Evolutionary conservation across 2,888 invertebrate genomes (phyloP).

Genomic region (Dasypogon diadema): DNA sequence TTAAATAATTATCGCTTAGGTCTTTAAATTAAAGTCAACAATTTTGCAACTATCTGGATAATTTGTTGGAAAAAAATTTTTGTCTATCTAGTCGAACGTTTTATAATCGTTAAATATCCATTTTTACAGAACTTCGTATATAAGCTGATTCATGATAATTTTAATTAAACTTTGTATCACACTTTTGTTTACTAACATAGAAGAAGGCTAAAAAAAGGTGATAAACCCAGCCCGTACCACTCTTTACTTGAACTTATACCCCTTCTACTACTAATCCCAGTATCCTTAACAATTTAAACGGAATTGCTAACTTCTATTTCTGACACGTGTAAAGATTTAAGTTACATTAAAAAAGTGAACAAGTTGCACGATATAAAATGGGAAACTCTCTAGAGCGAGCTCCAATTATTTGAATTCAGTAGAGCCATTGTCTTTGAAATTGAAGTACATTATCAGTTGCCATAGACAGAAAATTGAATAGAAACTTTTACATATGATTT

Average conservation of each 20-base stretch:
- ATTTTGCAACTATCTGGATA: too few relatives aligned
- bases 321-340: slow-evolving; percentile 24
- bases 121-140: too few relatives aligned
- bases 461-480: background rate
- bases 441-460: slow-evolving; percentile 16
- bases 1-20: too few relatives aligned
- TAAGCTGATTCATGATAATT: too few relatives aligned
- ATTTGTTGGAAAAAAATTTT: too few relatives aligned
- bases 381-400: slow-evolving; percentile 1
- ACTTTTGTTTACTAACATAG: too few relatives aligned
- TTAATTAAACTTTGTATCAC: too few relatives aligned
- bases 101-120: too few relatives aligned
- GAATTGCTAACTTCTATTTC: background rate
- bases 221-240: background rate
- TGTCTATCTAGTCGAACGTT: too few relatives aligned
- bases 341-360: background rate
- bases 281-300: background rate
- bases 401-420: background rate
- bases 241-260: too few relatives aligned
- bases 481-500: background rate
- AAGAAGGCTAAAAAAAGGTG: background rate
- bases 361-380: too few relatives aligned
- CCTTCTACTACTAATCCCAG: background rate
- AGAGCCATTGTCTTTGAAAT: slow-evolving; percentile 5
- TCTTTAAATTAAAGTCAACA: too few relatives aligned